phyloP scores from a whole-genome alignment of 2,797 vertebrate genomes.

The Danio albolineatus region DNA sequence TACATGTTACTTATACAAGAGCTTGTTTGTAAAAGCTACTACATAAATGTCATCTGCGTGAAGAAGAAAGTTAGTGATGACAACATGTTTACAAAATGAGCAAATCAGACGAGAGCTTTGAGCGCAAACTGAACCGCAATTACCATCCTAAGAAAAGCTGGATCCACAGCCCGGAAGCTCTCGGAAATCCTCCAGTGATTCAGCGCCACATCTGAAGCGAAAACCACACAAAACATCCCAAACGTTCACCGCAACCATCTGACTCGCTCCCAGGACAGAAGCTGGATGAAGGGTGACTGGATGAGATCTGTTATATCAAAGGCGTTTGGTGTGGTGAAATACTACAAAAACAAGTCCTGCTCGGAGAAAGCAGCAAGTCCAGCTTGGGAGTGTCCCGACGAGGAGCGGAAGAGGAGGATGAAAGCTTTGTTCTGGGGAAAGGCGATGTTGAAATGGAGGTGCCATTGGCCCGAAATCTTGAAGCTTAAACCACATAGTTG shows the following conservation, averaged over 20 bases:
- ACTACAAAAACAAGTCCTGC: slow-evolving; percentile 47
- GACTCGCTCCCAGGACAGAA: slow-evolving; percentile 50
- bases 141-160: slow-evolving; percentile 47
- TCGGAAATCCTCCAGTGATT: slow-evolving; percentile 48
- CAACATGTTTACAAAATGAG: slow-evolving; percentile 26
- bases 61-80: slow-evolving; percentile 39
- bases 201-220: slow-evolving; percentile 55
- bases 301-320: slow-evolving; percentile 49
- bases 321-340: slow-evolving; percentile 51
- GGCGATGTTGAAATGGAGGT: not conserved
- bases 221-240: slow-evolving; percentile 42
- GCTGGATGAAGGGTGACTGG: slow-evolving; percentile 33
- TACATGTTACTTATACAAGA: slow-evolving; percentile 47
- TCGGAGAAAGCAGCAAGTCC: slow-evolving; percentile 47
- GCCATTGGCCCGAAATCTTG: not conserved
- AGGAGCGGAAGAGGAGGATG: slow-evolving; percentile 35
- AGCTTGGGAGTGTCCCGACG: slow-evolving; percentile 42
- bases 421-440: slow-evolving; percentile 32
- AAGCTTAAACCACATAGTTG: slow-evolving; percentile 88
- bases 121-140: slow-evolving; percentile 45
- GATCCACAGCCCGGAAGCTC: slow-evolving; percentile 44
- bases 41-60: slow-evolving; percentile 29
- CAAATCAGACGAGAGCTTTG: slow-evolving; percentile 30
- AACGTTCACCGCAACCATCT: slow-evolving; percentile 32
- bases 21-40: slow-evolving; percentile 26